Evolutionary conservation across 2,888 invertebrate species (phyloP).

Genomic region (Carabus problematicus): DNA sequence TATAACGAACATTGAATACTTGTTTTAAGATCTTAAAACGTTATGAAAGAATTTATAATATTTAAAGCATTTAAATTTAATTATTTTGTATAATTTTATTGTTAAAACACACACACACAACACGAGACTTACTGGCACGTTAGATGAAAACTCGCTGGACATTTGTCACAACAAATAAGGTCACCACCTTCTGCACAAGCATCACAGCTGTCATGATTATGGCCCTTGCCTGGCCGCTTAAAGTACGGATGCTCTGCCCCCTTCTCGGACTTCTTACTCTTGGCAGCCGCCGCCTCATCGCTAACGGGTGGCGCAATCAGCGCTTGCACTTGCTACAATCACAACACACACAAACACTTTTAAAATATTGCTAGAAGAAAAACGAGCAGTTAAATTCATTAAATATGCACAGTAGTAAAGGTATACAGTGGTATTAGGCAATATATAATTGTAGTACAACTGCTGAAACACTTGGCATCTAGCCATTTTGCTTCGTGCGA

Average conservation of each 20-base stretch:
- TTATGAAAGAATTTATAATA: too few species aligned
- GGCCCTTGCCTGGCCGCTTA: slow-evolving; percentile 85
- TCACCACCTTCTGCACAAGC: slow-evolving; percentile 95
- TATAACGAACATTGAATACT: slow-evolving; percentile 1
- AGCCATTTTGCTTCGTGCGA: slow-evolving; percentile 48
- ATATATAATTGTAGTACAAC: too few species aligned
- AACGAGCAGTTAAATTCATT: slow-evolving; percentile 20
- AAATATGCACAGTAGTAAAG: slow-evolving; percentile 15
- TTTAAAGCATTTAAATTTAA: too few species aligned
- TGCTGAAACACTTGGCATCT: slow-evolving; percentile 45
- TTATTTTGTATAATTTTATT: too few species aligned
- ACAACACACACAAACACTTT: slow-evolving; percentile 51
- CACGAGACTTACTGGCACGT: slow-evolving; percentile 87
- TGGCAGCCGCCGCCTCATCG: slow-evolving; percentile 66
- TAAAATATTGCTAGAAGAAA: slow-evolving; percentile 35
- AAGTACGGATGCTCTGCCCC: slow-evolving; percentile 78
- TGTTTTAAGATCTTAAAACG: too few species aligned
- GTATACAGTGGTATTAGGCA: slow-evolving; percentile 23
- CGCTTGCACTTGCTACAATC: slow-evolving; percentile 82
- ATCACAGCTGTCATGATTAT: slow-evolving; percentile 93
- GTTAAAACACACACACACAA: too few species aligned
- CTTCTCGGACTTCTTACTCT: slow-evolving; percentile 65
- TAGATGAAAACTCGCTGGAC: slow-evolving; percentile 94
- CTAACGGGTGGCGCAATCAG: slow-evolving; percentile 87
- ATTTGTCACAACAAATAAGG: slow-evolving; percentile 93